Evolutionary conservation across 23 tunicate genomes (phyloP), one percentile per base, ranked within the genome.

Genomic region (Ciona savignyi): DNA sequence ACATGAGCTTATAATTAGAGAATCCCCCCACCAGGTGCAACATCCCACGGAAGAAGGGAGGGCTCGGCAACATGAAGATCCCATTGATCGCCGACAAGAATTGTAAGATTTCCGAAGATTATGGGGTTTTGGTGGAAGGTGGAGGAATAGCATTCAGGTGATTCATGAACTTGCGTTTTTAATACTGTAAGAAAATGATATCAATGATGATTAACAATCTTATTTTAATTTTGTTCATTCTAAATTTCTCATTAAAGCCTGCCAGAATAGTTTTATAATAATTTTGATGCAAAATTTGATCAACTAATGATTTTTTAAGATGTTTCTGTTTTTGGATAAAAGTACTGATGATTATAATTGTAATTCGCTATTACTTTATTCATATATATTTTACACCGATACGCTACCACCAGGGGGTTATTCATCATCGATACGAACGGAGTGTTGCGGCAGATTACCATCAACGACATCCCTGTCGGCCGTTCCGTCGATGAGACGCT

Each of bases 381-480:
- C n/a, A n/a, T n/a, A n/a, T n/a, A n/a, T n/a, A n/a, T n/a, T n/a
- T n/a, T 51, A 19, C 21, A 51, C 21, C 62, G 19, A 19, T 51
- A 51, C 19, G 21, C 62, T 51, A 19, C 21, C 21, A n/a, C n/a
- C 93, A 85, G 98, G 51, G 98, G 98, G 6, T 62, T 93, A 60
- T 93, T 85, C 35, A 93, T 93, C 69, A 86, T 93, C 65, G 87
- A 86, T 67, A 77, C 66, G 30, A 86, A 81, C 27, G 93, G 93
- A 25, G 75, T 93, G 30, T 33, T 93, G 29, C 70, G 98, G 23
- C 98, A 93, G 63, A 93, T 93, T 2, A 93, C 98, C 23, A 81
- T 93, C 73, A 93, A 93, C 42, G 98, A 93, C 65, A 69, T 93
- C 35, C 98, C 98, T 23, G 87, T 93, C 33, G 98, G 98, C 22